Conservation (phyloP, 2,888 invertebrate genomes). For the Mesoligia furuncula region DNA sequence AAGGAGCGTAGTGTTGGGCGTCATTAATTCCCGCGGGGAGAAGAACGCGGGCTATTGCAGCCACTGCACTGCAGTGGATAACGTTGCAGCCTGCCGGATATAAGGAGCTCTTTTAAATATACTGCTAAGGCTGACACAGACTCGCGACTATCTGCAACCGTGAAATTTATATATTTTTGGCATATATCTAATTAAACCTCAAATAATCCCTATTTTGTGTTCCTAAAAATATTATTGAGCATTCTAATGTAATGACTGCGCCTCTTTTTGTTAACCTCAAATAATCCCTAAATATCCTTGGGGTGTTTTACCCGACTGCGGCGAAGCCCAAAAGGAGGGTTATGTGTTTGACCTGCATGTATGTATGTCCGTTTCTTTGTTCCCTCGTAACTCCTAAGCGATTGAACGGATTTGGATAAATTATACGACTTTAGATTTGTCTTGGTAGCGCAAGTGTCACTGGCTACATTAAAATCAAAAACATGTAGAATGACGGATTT, state of each 20-base stretch:
- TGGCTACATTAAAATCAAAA: too few relatives aligned
- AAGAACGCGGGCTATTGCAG: slow-evolving; percentile 28
- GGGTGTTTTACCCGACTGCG: not conserved
- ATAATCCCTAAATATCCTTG: not conserved
- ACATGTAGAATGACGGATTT: too few relatives aligned
- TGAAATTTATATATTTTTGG: not conserved
- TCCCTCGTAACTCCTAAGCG: too few relatives aligned
- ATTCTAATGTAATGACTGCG: not conserved
- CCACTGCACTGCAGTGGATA: slow-evolving; percentile 61
- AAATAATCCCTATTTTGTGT: not conserved
- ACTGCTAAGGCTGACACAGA: slow-evolving; percentile 21
- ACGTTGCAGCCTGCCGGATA: slow-evolving; percentile 29
- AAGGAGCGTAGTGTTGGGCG: slow-evolving; percentile 13
- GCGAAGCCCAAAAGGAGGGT: too few relatives aligned
- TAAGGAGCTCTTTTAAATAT: slow-evolving; percentile 53
- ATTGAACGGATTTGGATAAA: too few relatives aligned
- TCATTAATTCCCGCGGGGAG: slow-evolving; percentile 26
- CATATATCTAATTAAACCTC: not conserved
- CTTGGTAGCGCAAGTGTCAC: too few relatives aligned
- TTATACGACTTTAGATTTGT: too few relatives aligned
- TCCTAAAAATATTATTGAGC: not conserved
- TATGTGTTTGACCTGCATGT: too few relatives aligned
- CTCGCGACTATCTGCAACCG: slow-evolving; percentile 5
- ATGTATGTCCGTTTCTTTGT: too few relatives aligned
- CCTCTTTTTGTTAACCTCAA: not conserved